Conservation (phyloP, 2,888 invertebrate genomes). For the Lagria hirta region DNA sequence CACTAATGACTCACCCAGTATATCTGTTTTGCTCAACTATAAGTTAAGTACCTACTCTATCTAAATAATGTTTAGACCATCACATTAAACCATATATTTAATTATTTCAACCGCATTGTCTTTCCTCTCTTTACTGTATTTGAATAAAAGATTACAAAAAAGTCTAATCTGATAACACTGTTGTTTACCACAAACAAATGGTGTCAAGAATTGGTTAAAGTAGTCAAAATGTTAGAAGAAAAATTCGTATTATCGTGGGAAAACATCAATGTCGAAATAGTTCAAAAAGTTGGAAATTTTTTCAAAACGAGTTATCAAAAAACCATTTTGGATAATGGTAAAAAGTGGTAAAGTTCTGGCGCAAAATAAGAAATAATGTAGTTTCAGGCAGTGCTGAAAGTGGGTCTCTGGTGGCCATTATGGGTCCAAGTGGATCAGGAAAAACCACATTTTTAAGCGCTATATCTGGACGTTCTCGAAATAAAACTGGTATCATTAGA, state of each 20-base stretch:
- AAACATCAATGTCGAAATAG: slow-evolving; percentile 31
- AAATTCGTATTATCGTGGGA: slow-evolving; percentile 14
- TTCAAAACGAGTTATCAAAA: slow-evolving; percentile 31
- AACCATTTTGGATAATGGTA: slow-evolving; percentile 37
- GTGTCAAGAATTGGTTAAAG: too few species aligned
- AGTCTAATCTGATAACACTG: neutral
- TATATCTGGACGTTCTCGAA: slow-evolving; percentile 63
- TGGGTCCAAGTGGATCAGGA: slow-evolving; percentile 76
- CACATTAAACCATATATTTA: too few species aligned
- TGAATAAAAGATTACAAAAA: neutral
- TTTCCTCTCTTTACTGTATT: neutral
- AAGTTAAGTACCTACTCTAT: too few species aligned
- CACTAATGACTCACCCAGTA: too few species aligned
- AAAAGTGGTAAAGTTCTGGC: slow-evolving; percentile 2
- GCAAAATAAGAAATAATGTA: too few species aligned
- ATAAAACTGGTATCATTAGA: slow-evolving; percentile 30
- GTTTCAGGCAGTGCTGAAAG: slow-evolving; percentile 70
- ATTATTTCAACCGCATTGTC: neutral
- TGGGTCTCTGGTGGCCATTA: slow-evolving; percentile 71
- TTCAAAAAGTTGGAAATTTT: slow-evolving; percentile 23
- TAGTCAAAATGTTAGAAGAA: slow-evolving; percentile 1
- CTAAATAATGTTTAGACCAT: too few species aligned
- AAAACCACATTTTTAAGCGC: slow-evolving; percentile 75
- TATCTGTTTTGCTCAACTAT: too few species aligned
- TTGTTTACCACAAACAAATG: too few species aligned